These are phyloP conservation scores for Palythoa caribaeorum DNA, from an alignment of 92 coral and sea anemone species.

Conservation along the genomic window DNA sequence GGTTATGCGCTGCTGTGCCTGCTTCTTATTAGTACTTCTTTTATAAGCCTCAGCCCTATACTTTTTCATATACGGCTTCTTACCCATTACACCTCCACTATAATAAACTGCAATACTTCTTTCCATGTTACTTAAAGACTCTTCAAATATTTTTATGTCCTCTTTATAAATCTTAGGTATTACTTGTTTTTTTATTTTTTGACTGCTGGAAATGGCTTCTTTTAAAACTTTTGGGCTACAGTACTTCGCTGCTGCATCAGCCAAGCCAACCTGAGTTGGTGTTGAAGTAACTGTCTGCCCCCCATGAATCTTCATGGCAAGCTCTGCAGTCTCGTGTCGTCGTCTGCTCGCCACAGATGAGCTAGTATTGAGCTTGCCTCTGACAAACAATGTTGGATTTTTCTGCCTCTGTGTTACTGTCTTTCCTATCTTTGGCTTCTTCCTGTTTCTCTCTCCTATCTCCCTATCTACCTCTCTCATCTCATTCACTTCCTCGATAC, in stretches of 20 bases:
- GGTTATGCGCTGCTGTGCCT: constrained; percentile 37
- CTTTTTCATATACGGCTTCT: constrained; percentile 40
- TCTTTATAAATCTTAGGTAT: constrained; percentile 4
- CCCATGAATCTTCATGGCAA: constrained; percentile 58
- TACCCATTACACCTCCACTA: constrained; percentile 59
- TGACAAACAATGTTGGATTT: neutral
- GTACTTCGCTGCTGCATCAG: constrained; percentile 40
- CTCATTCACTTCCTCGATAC: neutral
- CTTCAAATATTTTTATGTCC: constrained; percentile 31
- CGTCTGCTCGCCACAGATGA: constrained; percentile 1
- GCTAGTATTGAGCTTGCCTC: constrained; percentile 7
- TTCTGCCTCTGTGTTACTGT: neutral
- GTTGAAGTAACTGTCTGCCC: constrained; percentile 17
- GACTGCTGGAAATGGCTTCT: neutral
- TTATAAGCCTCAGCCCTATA: constrained; percentile 38
- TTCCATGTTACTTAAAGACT: constrained; percentile 33
- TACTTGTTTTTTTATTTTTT: constrained; percentile 22
- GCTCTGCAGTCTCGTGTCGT: constrained; percentile 27
- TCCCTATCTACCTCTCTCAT: constrained; percentile 11
- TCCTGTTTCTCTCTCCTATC: neutral
- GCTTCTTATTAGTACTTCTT: constrained; percentile 18
- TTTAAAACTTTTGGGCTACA: constrained; percentile 6
- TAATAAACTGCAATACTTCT: constrained; percentile 54
- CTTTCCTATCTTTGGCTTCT: neutral
- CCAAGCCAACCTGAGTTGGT: constrained; percentile 50